Base-by-base conservation (phyloP, 2,113 vertebrate species). In the Heteronetta atricapilla region DNA sequence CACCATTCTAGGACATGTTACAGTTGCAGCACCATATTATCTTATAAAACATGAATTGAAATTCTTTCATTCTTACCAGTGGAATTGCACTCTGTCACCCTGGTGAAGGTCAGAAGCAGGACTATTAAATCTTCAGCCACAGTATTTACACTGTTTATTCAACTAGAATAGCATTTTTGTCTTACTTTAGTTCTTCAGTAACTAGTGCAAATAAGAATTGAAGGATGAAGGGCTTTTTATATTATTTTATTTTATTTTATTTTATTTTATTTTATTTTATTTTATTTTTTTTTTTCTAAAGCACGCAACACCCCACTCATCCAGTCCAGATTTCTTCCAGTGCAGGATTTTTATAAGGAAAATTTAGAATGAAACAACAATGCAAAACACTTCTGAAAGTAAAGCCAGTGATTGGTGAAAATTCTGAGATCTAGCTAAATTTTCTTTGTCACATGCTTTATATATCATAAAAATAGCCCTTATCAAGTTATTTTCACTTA, bases 291-390 rank as follows among this genome's bases (percentile, higher is more conserved):
- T 67, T 60, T 53, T 67, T 40, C 40, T 33, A 74, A 79, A 88
- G 11, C 13, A 52, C 14, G 62, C 3, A 11, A 0, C 6, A 53
- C 3, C 4, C 14, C 6, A 13, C 6, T 36, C 5, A 10, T 76
- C 33, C 50, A 40, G 19, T 63, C 12, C 13, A 31, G 34, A 64
- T 76, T 73, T 69, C 14, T 36, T 73, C 42, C 13, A 29, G 11
- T 28, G 11, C 8, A 56, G 18, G 8, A 59, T 8, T 60, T 63
- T 56, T 28, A 48, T 8, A 23, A 4, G 28, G 7, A 53, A 53
- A 78, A 56, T 91, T 75, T 46, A 75, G 3, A 68, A 8, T 42
- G 13, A 78, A 89, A 75, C 3, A 50, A 3, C 22, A 19, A 26
- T 2, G 1, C 2, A 68, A 90, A 87, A 62, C 20, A 36, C 19